These are phyloP conservation scores for Meteorus sp. DNA, from an alignment of 1,140 invertebrate genomes.

Conservation along the genomic window DNA sequence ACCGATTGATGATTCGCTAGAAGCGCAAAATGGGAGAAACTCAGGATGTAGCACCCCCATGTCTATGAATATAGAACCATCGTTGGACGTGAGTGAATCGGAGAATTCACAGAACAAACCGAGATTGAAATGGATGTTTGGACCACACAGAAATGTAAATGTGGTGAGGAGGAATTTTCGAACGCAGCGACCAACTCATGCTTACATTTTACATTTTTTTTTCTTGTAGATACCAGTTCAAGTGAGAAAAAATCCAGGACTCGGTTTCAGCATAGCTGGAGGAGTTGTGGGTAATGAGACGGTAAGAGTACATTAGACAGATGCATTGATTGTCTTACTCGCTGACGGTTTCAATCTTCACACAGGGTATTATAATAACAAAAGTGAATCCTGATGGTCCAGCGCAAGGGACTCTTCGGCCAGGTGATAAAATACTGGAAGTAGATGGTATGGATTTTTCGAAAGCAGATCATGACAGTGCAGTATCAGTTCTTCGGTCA, in stretches of 20 bases:
- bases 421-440: constrained; percentile 66
- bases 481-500: constrained; percentile 58
- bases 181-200: not conserved
- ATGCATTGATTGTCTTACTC: too few species aligned
- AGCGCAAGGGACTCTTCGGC: constrained; percentile 59
- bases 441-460: constrained; percentile 67
- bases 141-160: constrained; percentile 64
- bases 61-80: constrained; percentile 28
- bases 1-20: constrained; percentile 22
- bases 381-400: constrained; percentile 61
- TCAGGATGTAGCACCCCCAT: constrained; percentile 36
- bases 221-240: constrained; percentile 54
- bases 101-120: constrained; percentile 35
- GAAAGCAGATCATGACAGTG: constrained; percentile 60
- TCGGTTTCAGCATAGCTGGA: constrained; percentile 57
- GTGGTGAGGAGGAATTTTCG: constrained; percentile 56
- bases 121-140: constrained; percentile 63
- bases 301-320: constrained; percentile 34
- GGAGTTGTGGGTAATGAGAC: constrained; percentile 52
- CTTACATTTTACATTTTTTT: constrained; percentile 23
- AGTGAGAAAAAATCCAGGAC: constrained; percentile 54
- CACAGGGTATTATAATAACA: constrained; percentile 64
- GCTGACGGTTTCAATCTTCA: constrained; percentile 20
- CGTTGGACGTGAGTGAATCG: constrained; percentile 17
- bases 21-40: constrained; percentile 33